Evolutionary conservation across 37 sponge, comb jelly and placozoan genomes (phyloP).

Genomic region (Crambe crambe): DNA sequence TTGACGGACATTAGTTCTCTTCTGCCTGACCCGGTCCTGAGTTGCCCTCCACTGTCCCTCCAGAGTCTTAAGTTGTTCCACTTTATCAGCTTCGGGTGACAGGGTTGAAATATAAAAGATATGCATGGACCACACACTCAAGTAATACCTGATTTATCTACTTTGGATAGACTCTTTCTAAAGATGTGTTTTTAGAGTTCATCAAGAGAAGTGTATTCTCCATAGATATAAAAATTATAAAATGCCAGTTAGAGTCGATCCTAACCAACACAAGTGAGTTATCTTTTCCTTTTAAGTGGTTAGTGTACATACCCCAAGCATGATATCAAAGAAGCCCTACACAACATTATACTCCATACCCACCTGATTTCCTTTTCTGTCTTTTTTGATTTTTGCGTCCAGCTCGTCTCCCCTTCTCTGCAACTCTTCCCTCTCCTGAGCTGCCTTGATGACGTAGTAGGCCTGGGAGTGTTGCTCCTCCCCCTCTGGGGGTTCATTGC

Average conservation of each 20-base stretch:
- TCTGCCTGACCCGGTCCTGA: constrained; percentile 81
- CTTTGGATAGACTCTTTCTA: constrained; percentile 71
- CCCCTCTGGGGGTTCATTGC: constrained; percentile 94
- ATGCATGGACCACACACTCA: not conserved
- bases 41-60: constrained; percentile 79
- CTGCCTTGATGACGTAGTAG: constrained; percentile 97
- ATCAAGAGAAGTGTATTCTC: constrained; percentile 94
- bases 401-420: constrained; percentile 92
- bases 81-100: constrained; percentile 63
- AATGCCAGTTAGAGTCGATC: too few relatives aligned
- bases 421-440: constrained; percentile 96
- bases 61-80: constrained; percentile 62
- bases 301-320: too few relatives aligned
- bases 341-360: too few relatives aligned
- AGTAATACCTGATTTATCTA: constrained; percentile 50
- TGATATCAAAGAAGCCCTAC: too few relatives aligned
- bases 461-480: constrained; percentile 96
- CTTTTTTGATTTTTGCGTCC: constrained; percentile 92
- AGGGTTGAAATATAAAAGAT: not conserved
- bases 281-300: too few relatives aligned
- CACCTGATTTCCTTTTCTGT: constrained; percentile 93
- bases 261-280: too few relatives aligned
- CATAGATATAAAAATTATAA: constrained; percentile 69
- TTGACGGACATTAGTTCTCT: constrained; percentile 60
- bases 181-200: constrained; percentile 81